phyloP scores from a whole-genome alignment of 2,797 vertebrate species.

The Lacerta bilineata region DNA sequence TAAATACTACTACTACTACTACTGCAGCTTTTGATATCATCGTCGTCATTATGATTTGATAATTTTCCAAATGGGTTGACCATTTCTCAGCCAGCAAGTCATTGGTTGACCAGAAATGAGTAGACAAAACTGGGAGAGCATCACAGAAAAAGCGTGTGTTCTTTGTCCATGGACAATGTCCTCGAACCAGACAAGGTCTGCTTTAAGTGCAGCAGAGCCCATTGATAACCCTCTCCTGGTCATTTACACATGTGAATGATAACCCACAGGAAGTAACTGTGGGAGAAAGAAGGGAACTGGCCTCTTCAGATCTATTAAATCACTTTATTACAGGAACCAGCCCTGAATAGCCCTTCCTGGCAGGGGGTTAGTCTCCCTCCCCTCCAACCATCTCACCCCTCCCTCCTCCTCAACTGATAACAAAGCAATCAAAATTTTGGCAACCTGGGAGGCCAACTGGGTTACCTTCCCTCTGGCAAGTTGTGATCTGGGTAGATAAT shows the following conservation, averaged over 20 bases:
- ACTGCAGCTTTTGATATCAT: no score
- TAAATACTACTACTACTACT: no score
- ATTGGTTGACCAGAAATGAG: neutral
- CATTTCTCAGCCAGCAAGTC: neutral
- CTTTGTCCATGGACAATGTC: neutral
- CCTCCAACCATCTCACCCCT: slow-evolving; percentile 76
- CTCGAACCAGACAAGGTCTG: neutral
- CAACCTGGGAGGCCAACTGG: slow-evolving; percentile 72
- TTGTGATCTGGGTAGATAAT: slow-evolving; percentile 55
- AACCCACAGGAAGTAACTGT: slow-evolving; percentile 85
- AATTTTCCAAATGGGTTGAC: neutral
- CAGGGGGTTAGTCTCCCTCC: slow-evolving; percentile 82
- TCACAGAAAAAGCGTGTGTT: neutral
- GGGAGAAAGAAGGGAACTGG: slow-evolving; percentile 84
- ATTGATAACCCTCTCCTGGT: slow-evolving; percentile 61
- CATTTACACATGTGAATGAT: slow-evolving; percentile 86
- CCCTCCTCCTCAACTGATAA: slow-evolving; percentile 88
- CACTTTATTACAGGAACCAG: slow-evolving; percentile 97
- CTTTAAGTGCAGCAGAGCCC: slow-evolving; percentile 53
- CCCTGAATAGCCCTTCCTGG: slow-evolving; percentile 85
- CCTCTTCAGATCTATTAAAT: slow-evolving; percentile 89
- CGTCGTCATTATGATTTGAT: neutral
- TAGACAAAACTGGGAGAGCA: neutral
- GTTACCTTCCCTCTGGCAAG: slow-evolving; percentile 65
- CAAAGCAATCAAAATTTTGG: slow-evolving; percentile 84